These are phyloP conservation scores for Natator depressus DNA, from an alignment of 2,113 vertebrate species.

Conservation along the genomic window DNA sequence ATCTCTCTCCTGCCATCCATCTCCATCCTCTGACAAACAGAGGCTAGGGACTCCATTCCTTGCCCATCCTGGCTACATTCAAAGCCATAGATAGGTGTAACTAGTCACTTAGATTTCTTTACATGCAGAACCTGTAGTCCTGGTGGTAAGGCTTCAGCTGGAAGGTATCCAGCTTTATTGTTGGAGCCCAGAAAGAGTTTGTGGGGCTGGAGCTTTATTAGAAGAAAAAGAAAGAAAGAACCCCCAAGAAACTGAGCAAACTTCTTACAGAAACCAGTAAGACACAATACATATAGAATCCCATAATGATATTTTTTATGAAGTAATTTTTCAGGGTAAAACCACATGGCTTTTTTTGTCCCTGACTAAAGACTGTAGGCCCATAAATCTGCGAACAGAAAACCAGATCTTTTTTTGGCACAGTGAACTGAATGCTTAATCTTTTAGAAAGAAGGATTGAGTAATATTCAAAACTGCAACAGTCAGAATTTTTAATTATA, in stretches of 20 bases:
- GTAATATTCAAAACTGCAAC: neutral
- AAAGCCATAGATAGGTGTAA: neutral
- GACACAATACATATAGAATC: neutral
- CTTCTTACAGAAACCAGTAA: fast-evolving
- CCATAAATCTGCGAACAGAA: fast-evolving
- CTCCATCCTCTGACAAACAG: too few species aligned
- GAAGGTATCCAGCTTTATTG: neutral
- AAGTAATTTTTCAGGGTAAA: neutral
- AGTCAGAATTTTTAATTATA: neutral
- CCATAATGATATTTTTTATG: neutral
- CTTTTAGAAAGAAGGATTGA: neutral
- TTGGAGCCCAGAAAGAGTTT: neutral
- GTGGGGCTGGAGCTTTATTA: neutral
- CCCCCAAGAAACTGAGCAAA: neutral
- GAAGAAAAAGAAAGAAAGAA: neutral
- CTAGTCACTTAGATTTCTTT: neutral
- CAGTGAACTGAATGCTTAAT: neutral
- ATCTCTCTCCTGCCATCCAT: too few species aligned
- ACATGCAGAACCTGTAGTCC: neutral
- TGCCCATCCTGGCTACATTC: neutral
- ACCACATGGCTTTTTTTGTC: neutral
- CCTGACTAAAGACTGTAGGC: too few species aligned
- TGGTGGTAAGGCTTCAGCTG: neutral
- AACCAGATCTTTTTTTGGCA: neutral
- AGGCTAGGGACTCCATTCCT: too few species aligned